A percentile compares a stretch with the other conserved stretches of the same genome.
Evolutionary conservation across 2,113 vertebrate genomes (phyloP).

Genomic region (Pantherophis guttatus): DNA sequence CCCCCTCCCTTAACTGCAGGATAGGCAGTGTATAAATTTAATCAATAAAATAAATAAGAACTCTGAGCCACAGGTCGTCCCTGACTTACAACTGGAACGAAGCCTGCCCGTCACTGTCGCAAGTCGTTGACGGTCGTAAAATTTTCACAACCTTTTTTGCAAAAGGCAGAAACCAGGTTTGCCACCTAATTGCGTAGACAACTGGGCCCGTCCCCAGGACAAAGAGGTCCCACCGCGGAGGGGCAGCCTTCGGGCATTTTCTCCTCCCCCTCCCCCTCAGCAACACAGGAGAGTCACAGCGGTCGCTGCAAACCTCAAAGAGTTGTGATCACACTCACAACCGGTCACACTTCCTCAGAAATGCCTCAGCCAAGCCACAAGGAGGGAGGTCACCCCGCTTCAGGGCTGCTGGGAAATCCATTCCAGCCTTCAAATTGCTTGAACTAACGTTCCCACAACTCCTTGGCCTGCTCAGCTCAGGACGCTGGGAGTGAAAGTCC

Average conservation of each 20-base stretch:
- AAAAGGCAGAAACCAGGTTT: too few relatives aligned
- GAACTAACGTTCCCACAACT: not conserved
- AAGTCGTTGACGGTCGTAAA: too few relatives aligned
- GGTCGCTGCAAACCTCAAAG: not conserved
- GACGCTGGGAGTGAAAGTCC: not conserved
- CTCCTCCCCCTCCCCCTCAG: too few relatives aligned
- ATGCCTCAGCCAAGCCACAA: not conserved
- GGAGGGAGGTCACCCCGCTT: not conserved
- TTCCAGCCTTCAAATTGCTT: rapidly evolving
- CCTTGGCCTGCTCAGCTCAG: not conserved
- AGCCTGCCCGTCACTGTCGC: too few relatives aligned
- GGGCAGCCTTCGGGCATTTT: not conserved
- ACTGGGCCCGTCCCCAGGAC: not conserved
- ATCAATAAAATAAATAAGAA: too few relatives aligned
- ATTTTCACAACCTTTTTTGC: too few relatives aligned
- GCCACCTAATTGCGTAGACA: not conserved
- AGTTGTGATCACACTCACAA: rapidly evolving
- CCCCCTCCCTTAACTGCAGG: too few relatives aligned
- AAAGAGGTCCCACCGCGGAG: not conserved
- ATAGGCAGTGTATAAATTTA: too few relatives aligned
- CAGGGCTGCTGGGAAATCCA: not conserved
- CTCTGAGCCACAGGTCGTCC: too few relatives aligned
- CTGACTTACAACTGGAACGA: too few relatives aligned
- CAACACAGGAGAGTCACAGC: too few relatives aligned
- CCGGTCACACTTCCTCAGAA: rapidly evolving